phyloP scores from a whole-genome alignment of 2,888 invertebrate genomes.

The Petrolisthes manimaculis region DNA sequence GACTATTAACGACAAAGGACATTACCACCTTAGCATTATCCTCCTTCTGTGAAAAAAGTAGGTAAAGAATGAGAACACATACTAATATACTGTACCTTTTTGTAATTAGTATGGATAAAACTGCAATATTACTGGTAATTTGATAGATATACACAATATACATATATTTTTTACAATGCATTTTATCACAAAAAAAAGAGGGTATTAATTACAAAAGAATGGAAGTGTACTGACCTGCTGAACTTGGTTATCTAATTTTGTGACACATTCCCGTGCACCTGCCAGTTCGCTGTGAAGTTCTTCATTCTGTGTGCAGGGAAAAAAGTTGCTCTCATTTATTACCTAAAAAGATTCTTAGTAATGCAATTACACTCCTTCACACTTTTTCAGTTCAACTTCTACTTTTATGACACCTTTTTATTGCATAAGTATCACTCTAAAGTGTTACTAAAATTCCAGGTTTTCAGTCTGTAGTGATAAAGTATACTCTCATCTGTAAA shows the following conservation, averaged over 20 bases:
- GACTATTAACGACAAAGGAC: too few relatives aligned
- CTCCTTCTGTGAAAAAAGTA: not conserved
- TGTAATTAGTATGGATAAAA: not conserved
- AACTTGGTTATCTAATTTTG: constrained; percentile 59
- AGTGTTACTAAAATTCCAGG: too few relatives aligned
- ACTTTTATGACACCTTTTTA: too few relatives aligned
- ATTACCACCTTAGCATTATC: not conserved
- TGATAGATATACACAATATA: not conserved
- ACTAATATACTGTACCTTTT: not conserved
- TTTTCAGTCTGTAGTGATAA: too few relatives aligned
- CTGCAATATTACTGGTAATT: not conserved
- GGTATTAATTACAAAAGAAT: not conserved
- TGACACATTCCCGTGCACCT: constrained; percentile 35
- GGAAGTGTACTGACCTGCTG: constrained; percentile 51
- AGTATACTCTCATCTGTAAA: too few relatives aligned
- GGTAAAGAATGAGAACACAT: not conserved
- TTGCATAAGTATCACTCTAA: too few relatives aligned
- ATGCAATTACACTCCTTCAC: too few relatives aligned
- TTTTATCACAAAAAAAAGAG: not conserved
- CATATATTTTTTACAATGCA: not conserved
- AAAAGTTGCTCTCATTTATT: not conserved
- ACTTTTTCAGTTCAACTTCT: too few relatives aligned
- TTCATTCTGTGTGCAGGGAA: constrained; percentile 53
- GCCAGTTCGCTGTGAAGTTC: constrained; percentile 61
- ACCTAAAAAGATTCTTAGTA: not conserved